Evolutionary conservation across 2,113 vertebrate species (phyloP).

Genomic region (Tetraodon nigroviridis): DNA sequence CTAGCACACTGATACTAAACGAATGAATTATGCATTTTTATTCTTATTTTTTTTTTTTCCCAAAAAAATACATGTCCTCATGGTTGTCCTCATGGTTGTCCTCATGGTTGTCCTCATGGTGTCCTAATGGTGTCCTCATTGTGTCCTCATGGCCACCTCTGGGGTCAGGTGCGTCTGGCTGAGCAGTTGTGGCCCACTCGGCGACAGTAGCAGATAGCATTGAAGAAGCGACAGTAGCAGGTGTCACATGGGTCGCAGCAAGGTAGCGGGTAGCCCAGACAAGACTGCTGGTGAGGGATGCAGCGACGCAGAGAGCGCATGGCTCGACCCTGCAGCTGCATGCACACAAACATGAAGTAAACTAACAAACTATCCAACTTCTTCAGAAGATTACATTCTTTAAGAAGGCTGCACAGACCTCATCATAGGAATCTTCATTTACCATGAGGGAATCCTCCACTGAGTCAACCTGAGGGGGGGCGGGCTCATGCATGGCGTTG

Average conservation of each 20-base stretch:
- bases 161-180: constrained; percentile 50
- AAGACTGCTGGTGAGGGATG: constrained; percentile 88
- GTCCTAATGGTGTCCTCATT: too few species aligned
- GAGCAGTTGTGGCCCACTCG: constrained; percentile 76
- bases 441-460: constrained; percentile 72
- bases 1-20: not conserved
- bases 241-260: constrained; percentile 93
- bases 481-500: constrained; percentile 41
- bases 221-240: constrained; percentile 97
- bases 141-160: too few species aligned
- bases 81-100: too few species aligned
- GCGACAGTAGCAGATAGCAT: constrained; percentile 91
- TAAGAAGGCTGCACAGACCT: constrained; percentile 67
- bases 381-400: too few species aligned
- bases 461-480: constrained; percentile 64
- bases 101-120: too few species aligned
- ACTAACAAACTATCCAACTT: not conserved
- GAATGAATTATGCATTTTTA: not conserved
- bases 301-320: constrained; percentile 85
- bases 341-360: not conserved
- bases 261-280: constrained; percentile 85
- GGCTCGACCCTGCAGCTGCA: constrained; percentile 71
- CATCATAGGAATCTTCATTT: constrained; percentile 65
- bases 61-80: not conserved
- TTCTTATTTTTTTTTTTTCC: not conserved